A percentile compares a stretch with the other conserved stretches of the same genome.
Evolutionary conservation across 2,113 vertebrate species (phyloP).

Genomic region (Neodontobutis hainanensis): DNA sequence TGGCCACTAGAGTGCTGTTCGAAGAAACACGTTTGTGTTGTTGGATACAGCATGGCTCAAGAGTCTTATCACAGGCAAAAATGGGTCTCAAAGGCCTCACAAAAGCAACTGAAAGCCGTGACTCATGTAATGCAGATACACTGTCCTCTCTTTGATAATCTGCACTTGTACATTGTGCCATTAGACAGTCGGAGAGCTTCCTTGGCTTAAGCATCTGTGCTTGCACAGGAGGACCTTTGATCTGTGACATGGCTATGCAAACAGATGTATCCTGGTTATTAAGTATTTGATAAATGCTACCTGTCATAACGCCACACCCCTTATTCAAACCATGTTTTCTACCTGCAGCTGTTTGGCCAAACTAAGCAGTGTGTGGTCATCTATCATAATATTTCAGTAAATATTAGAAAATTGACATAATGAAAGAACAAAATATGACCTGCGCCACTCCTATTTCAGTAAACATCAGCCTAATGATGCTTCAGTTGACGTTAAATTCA

Average conservation of each 20-base stretch:
- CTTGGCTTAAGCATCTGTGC: constrained; percentile 23
- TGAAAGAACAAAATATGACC: constrained; percentile 16
- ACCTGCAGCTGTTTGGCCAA: constrained; percentile 22
- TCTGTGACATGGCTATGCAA: constrained; percentile 65
- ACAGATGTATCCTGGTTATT: constrained; percentile 74
- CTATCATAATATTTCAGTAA: constrained; percentile 29
- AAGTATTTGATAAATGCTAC: constrained; percentile 56
- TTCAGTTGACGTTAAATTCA: not conserved
- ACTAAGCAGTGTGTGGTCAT: constrained; percentile 9
- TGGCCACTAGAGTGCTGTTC: constrained; percentile 22
- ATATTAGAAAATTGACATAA: constrained; percentile 20
- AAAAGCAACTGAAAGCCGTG: constrained; percentile 11
- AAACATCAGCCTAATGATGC: not conserved
- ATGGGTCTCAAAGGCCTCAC: constrained; percentile 34
- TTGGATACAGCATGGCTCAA: constrained; percentile 29
- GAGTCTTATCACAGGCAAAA: constrained; percentile 46
- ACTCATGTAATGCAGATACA: constrained; percentile 35
- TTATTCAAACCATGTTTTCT: constrained; percentile 64
- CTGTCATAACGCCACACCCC: constrained; percentile 62
- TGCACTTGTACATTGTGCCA: constrained; percentile 13
- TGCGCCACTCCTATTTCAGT: constrained; percentile 1
- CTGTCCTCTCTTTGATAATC: constrained; percentile 27
- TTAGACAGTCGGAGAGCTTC: constrained; percentile 18
- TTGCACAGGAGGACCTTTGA: constrained; percentile 55
- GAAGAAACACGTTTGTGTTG: constrained; percentile 38